phyloP scores from a whole-genome alignment of 2,113 vertebrate species.

The Leucoraja erinaceus region DNA sequence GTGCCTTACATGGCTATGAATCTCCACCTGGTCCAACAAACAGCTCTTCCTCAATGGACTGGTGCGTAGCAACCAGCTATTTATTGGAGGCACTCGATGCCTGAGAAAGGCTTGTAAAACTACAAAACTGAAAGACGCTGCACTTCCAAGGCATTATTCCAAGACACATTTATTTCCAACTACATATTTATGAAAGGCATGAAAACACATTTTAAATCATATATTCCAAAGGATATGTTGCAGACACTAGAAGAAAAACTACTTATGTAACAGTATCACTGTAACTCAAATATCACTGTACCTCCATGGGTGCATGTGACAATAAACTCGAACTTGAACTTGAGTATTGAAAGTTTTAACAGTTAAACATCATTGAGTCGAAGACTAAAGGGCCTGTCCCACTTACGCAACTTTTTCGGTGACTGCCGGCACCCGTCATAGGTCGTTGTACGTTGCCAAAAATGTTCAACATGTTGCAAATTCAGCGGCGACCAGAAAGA shows the following conservation, averaged over 20 bases:
- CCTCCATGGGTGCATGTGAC: too few species aligned
- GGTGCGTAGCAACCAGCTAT: background rate
- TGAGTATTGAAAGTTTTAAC: background rate
- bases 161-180: background rate
- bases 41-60: background rate
- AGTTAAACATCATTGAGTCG: background rate
- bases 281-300: too few species aligned
- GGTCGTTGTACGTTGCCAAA: too few species aligned
- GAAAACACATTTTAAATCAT: conserved; percentile 1
- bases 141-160: background rate
- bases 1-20: background rate
- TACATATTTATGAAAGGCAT: background rate
- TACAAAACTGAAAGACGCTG: background rate
- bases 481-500: too few species aligned
- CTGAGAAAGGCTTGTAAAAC: background rate
- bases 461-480: too few species aligned
- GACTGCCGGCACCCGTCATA: too few species aligned
- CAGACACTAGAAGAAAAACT: background rate
- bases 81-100: background rate
- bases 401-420: too few species aligned
- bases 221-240: background rate
- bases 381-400: too few species aligned
- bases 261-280: background rate
- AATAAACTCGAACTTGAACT: too few species aligned
- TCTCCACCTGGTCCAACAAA: background rate